These are phyloP conservation scores for Parazoanthus darwini DNA, from an alignment of 92 coral and sea anemone species.

Conservation along the genomic window DNA sequence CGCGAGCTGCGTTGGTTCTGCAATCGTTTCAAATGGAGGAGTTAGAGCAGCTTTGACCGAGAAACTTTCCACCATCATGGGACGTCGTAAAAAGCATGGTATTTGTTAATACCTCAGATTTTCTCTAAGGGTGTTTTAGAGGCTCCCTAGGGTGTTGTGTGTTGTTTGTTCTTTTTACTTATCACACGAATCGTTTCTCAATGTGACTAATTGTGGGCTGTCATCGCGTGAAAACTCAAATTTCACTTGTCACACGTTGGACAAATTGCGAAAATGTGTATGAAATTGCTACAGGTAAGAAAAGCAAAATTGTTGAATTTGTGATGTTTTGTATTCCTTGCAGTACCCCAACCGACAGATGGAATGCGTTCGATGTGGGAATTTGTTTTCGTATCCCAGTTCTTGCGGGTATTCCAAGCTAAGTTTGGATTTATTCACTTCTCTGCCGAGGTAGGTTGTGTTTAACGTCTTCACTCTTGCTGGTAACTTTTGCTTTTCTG, in stretches of 20 bases:
- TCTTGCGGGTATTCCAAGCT: slow-evolving; percentile 91
- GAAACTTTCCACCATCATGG: slow-evolving; percentile 66
- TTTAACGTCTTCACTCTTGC: slow-evolving; percentile 10
- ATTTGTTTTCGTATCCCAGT: slow-evolving; percentile 95
- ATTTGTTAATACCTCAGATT: slow-evolving; percentile 35
- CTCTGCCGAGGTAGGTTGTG: slow-evolving; percentile 72
- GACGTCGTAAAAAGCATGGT: slow-evolving; percentile 89
- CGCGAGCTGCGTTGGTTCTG: slow-evolving; percentile 48
- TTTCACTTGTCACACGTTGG: slow-evolving; percentile 95
- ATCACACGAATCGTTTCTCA: slow-evolving; percentile 80
- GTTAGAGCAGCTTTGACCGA: slow-evolving; percentile 61
- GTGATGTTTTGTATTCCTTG: slow-evolving; percentile 57
- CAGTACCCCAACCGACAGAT: slow-evolving; percentile 76
- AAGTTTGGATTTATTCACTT: slow-evolving; percentile 89
- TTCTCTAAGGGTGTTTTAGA: slow-evolving; percentile 18
- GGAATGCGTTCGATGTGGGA: slow-evolving; percentile 98
- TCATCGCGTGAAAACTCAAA: slow-evolving; percentile 97
- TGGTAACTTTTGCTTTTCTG: slow-evolving; percentile 18
- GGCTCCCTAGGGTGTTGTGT: slow-evolving; percentile 52
- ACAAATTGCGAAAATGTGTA: slow-evolving; percentile 51
- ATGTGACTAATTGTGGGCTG: slow-evolving; percentile 96
- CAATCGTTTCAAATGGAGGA: slow-evolving; percentile 66
- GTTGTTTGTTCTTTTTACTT: slow-evolving; percentile 59
- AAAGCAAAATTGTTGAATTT: slow-evolving; percentile 10
- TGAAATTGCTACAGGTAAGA: slow-evolving; percentile 42